phyloP scores from a whole-genome alignment of 2,113 vertebrate genomes.

The Sciurus niger region DNA sequence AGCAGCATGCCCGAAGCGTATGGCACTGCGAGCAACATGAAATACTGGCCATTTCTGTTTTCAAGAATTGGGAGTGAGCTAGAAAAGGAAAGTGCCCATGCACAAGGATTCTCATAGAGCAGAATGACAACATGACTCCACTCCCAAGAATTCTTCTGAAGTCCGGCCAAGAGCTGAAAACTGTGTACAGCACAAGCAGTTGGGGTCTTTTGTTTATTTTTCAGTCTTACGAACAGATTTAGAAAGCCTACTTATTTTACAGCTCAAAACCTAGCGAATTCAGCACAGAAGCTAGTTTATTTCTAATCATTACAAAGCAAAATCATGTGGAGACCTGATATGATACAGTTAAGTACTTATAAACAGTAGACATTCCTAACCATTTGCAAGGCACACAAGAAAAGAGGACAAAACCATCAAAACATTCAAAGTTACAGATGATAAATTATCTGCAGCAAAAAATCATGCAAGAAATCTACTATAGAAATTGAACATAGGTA shows the following conservation, averaged over 20 bases:
- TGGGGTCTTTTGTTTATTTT: not conserved
- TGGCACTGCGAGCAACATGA: not conserved
- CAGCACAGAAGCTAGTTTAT: not conserved
- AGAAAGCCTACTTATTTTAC: not conserved
- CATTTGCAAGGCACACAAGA: not conserved
- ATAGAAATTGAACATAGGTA: not conserved
- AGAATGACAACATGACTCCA: not conserved
- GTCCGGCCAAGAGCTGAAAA: not conserved
- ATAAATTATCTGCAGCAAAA: not conserved
- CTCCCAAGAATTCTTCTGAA: not conserved
- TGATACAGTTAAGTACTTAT: too few species aligned
- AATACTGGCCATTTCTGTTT: not conserved
- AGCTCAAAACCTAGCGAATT: not conserved
- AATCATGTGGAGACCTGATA: accelerated
- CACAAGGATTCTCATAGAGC: too few species aligned
- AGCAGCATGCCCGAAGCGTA: accelerated
- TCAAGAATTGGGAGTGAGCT: not conserved
- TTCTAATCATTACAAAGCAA: not conserved
- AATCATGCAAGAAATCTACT: not conserved
- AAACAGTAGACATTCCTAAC: too few species aligned
- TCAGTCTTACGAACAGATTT: not conserved
- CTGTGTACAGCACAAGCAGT: accelerated
- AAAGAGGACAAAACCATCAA: not conserved
- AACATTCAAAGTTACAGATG: not conserved
- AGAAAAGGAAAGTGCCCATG: too few species aligned